phyloP scores from a whole-genome alignment of 2,797 vertebrate species.

The Pitangus sulphuratus region DNA sequence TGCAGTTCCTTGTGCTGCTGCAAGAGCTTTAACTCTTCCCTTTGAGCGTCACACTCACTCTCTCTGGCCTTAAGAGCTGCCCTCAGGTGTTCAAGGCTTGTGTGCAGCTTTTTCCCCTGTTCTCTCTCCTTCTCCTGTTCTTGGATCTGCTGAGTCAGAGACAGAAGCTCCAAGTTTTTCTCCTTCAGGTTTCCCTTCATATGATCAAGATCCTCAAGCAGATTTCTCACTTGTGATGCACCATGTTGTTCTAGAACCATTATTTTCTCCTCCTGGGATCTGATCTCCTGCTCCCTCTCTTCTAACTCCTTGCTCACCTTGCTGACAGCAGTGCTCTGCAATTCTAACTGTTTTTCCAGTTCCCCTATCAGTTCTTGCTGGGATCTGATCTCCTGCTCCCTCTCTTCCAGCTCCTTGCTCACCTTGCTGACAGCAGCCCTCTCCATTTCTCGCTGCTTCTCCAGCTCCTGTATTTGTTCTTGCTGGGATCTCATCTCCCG shows the following conservation, averaged over 20 bases:
- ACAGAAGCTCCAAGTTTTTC: constrained; percentile 61
- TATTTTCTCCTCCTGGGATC: constrained; percentile 37
- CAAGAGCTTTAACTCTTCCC: constrained; percentile 61
- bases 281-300: not conserved
- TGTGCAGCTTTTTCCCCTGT: constrained; percentile 32
- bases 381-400: constrained; percentile 25
- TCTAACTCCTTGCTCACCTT: constrained; percentile 57
- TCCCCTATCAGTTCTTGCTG: constrained; percentile 36
- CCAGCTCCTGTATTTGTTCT: constrained; percentile 36
- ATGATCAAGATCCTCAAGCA: constrained; percentile 61
- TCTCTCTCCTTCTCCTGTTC: constrained; percentile 56
- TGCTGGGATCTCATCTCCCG: constrained; percentile 47
- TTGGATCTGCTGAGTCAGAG: constrained; percentile 50
- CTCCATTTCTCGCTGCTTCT: constrained; percentile 36
- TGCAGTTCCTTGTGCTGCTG: constrained; percentile 65
- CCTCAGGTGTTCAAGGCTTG: constrained; percentile 69
- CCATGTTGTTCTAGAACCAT: constrained; percentile 1
- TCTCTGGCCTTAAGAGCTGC: constrained; percentile 71
- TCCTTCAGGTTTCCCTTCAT: constrained; percentile 67
- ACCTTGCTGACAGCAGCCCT: constrained; percentile 4
- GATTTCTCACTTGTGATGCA: constrained; percentile 20
- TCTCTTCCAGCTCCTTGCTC: constrained; percentile 52
- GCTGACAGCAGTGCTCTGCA: not conserved
- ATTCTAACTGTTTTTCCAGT: constrained; percentile 55
- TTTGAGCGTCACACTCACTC: constrained; percentile 69